Evolutionary conservation across 2,888 invertebrate genomes (phyloP), one percentile per base, ranked within the genome.

Genomic region (Malachius bipustulatus): DNA sequence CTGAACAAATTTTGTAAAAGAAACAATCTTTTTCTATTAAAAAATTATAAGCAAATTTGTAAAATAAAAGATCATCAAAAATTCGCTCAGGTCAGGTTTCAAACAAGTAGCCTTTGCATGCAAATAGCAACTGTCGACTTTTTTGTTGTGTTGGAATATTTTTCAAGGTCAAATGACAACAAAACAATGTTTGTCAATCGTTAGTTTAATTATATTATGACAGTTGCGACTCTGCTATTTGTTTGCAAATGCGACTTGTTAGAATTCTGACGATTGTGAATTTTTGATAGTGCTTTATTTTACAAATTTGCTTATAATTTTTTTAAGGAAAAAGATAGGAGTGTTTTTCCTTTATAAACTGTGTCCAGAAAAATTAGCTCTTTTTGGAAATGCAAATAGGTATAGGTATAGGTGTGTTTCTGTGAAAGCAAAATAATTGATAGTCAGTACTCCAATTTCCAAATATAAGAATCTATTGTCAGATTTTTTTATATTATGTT

Each of bases 141-240:
- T 19, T 19, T 19, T n/a, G 24, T 19, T 19, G 24, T 19, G 24
- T n/a, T n/a, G 6, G n/a, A 6, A 19, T n/a, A 19, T 19, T 19
- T 19, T 19, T 19, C 24, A 19, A 19, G n/a, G 24, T 19, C 6
- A 19, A 19, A 19, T 19, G 24, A 19, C 24, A 19, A 19, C 24
- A 19, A 19, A 19, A 19, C 24, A 19, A 19, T 19, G n/a, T 19
- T 19, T 19, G 24, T 19, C 6, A 19, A 19, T n/a, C 24, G n/a
- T 19, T 19, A 19, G 24, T 19, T 19, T 19, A 19, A 19, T 19
- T 19, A 19, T 19, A n/a, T n/a, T 19, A 19, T n/a, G 24, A 19
- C 24, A 19, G 24, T 8, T 19, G n/a, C 6, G n/a, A 19, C 24
- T 19, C n/a, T 19, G 24, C 24, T 19, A 19, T 19, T 19, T 19